A percentile compares a stretch with the other conserved stretches of the same genome.
These are phyloP conservation scores for Aricia agestis DNA, from an alignment of 1,140 invertebrate species.

Conservation along the genomic window DNA sequence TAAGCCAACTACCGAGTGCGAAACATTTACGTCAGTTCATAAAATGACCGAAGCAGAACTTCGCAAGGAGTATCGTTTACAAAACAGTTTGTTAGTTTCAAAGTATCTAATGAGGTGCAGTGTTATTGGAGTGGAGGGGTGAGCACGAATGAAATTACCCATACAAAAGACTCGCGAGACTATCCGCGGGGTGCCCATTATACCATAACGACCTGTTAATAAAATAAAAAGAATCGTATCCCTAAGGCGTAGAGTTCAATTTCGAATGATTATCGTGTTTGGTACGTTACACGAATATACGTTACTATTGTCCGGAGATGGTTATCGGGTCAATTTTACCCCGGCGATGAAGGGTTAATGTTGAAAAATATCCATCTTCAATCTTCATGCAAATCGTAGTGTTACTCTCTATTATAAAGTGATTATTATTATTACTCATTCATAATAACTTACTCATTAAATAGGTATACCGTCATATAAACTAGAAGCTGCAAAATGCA, in stretches of 20 bases:
- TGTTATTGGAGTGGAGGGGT: slow-evolving; percentile 37
- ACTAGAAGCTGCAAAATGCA: too few relatives aligned
- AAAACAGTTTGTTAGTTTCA: slow-evolving; percentile 13
- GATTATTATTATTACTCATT: background rate
- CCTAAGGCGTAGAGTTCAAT: background rate
- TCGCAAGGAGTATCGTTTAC: slow-evolving; percentile 15
- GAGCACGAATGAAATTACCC: slow-evolving; percentile 51
- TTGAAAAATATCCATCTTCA: slow-evolving; percentile 6
- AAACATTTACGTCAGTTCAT: background rate
- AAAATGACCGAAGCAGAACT: background rate
- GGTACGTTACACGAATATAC: slow-evolving; percentile 46
- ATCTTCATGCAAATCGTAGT: background rate
- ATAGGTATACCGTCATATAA: too few relatives aligned
- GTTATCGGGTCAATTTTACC: slow-evolving; percentile 41
- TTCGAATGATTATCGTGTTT: background rate
- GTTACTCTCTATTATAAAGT: background rate
- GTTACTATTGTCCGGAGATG: slow-evolving; percentile 43
- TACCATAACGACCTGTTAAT: slow-evolving; percentile 17
- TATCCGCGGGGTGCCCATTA: slow-evolving; percentile 55
- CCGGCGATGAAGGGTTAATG: slow-evolving; percentile 28
- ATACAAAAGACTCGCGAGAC: slow-evolving; percentile 49
- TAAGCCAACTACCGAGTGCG: background rate
- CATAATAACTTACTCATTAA: too few relatives aligned
- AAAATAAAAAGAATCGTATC: slow-evolving; percentile 5
- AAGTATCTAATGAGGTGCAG: slow-evolving; percentile 48